Evolutionary conservation across 1,140 invertebrate species (phyloP), one percentile per base, ranked within the genome.

Genomic region (Chironomus striatipennis): DNA sequence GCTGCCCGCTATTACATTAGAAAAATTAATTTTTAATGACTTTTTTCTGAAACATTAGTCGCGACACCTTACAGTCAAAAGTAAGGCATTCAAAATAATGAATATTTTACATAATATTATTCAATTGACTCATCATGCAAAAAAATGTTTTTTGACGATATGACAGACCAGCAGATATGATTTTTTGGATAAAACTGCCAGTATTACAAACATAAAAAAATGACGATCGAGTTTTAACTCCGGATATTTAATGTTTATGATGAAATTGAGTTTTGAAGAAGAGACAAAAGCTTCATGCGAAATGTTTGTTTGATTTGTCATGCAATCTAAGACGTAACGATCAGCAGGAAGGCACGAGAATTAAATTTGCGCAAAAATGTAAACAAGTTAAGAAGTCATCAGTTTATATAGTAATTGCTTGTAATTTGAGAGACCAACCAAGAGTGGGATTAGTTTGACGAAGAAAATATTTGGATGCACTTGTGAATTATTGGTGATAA

Each of bases 1-100:
- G 5, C 12, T 57, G 47, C n/a, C 10, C 12, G 12, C 47, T 5
- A 57, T 57, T 57, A 34, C 47, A 57, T 12, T 5, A 57, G 47
- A 57, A 57, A 57, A 57, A 57, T 57, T 57, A 57, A 12, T n/a
- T 57, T 57, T 57, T 57, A 57, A 57, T 57, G 47, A 57, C n/a
- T 12, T n/a, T 47, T 10, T 47, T 10, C 9, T 47, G 9, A 34
- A 34, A 34, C 24, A 34, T 34, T 34, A 34, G 47, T n/a, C n/a
- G 47, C n/a, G 47, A 57, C 47, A 57, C 24, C 47, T 57, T n/a
- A n/a, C 47, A 57, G 5, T 15, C 12, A 57, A 47, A 34, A 34
- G 15, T 9, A 47, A 57, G 47, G 47, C n/a, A n/a, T 57, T 57
- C n/a, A 57, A 57, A 15, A 12, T 12, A 57, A 12, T 10, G 24